phyloP scores from a whole-genome alignment of 2,113 vertebrate species.

The Pseudorhombus dupliciocellatus region DNA sequence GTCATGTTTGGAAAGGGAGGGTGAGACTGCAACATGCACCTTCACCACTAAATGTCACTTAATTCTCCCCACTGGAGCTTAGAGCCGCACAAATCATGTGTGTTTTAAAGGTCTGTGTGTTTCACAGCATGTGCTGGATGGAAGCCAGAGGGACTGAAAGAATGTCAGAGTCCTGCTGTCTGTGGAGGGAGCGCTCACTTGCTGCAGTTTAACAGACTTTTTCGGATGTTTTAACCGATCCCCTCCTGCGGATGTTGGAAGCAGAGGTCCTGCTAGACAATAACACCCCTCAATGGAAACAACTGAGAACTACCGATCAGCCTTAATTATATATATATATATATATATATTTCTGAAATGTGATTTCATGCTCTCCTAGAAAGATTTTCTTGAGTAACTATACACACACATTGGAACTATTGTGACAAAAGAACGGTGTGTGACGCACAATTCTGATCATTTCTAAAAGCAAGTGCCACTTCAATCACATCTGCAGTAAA shows the following conservation, averaged over 20 bases:
- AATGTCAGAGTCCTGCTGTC: slow-evolving; percentile 17
- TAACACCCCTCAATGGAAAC: not conserved
- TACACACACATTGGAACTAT: not conserved
- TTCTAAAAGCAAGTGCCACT: not conserved
- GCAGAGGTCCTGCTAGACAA: not conserved
- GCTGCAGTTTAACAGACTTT: not conserved
- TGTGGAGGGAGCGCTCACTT: not conserved
- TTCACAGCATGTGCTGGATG: not conserved
- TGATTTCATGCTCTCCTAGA: too few species aligned
- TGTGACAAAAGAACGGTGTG: not conserved
- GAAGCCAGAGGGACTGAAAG: not conserved
- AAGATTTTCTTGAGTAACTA: too few species aligned
- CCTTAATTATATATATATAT: too few species aligned
- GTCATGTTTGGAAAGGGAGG: too few species aligned
- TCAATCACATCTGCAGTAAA: slow-evolving; percentile 42
- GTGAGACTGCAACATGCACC: too few species aligned
- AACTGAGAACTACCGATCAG: not conserved
- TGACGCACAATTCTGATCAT: not conserved
- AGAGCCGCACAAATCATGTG: slow-evolving; percentile 6
- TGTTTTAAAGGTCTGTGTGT: slow-evolving; percentile 24
- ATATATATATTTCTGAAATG: too few species aligned
- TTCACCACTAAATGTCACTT: too few species aligned
- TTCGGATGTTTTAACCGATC: slow-evolving; percentile 8
- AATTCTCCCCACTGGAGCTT: too few species aligned
- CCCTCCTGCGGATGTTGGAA: not conserved